Evolutionary conservation across 2,113 vertebrate species (phyloP).

Genomic region (cattle (Bos taurus)): DNA sequence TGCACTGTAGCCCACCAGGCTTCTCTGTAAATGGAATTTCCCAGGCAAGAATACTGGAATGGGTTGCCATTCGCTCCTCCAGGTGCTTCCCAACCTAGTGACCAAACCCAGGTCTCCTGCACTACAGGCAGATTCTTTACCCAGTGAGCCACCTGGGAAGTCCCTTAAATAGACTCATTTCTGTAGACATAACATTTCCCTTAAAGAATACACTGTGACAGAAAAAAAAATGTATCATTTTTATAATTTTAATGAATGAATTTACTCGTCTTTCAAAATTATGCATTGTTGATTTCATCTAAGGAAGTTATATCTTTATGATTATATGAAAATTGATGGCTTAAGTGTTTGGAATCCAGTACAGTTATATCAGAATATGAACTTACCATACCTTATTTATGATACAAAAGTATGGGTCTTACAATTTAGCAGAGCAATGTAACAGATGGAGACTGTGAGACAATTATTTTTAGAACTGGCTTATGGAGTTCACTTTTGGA

Average conservation of each 20-base stretch:
- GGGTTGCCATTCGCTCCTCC: neutral
- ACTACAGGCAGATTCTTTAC: neutral
- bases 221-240: neutral
- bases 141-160: neutral
- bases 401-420: neutral
- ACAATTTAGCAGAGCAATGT: neutral
- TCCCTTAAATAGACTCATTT: neutral
- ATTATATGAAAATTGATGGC: neutral
- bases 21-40: neutral
- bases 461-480: slow-evolving; percentile 38
- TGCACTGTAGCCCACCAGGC: neutral
- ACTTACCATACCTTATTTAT: neutral
- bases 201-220: neutral
- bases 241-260: neutral
- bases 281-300: neutral
- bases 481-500: slow-evolving; percentile 15
- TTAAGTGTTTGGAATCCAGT: neutral
- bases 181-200: neutral
- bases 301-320: neutral
- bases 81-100: neutral
- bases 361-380: neutral
- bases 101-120: neutral
- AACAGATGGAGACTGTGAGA: slow-evolving; percentile 8
- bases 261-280: neutral
- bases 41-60: neutral